A percentile compares a stretch with the other conserved stretches of the same genome.
Conservation (phyloP, 2,113 vertebrate genomes). For the Pygoscelis antarcticus region DNA sequence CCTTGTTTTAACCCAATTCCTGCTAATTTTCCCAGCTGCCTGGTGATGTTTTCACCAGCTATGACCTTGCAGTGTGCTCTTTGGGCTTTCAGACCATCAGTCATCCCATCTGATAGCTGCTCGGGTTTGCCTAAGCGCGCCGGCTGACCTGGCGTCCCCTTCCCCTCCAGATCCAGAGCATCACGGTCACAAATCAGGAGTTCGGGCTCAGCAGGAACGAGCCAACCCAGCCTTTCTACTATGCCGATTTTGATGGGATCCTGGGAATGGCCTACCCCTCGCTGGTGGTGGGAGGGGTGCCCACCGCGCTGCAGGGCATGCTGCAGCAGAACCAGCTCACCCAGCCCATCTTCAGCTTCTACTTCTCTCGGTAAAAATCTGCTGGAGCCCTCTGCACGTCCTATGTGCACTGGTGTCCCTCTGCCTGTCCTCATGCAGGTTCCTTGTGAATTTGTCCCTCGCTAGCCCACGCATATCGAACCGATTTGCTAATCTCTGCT, state of each 20-base stretch:
- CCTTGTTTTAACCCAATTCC: not conserved
- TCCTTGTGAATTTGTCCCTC: not conserved
- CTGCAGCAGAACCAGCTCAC: slow-evolving; percentile 67
- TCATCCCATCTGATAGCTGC: not conserved
- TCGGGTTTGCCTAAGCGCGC: accelerated
- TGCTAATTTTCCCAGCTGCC: not conserved
- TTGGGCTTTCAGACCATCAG: not conserved
- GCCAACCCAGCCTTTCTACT: slow-evolving; percentile 67
- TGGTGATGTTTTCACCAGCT: not conserved
- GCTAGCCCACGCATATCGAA: accelerated
- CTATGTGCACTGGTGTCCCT: not conserved
- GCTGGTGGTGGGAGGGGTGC: not conserved
- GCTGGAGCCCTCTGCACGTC: accelerated
- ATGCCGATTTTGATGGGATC: slow-evolving; percentile 68
- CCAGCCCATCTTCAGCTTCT: slow-evolving; percentile 72
- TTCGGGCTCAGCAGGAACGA: slow-evolving; percentile 76
- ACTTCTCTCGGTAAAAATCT: slow-evolving; percentile 53
- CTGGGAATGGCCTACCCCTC: slow-evolving; percentile 71
- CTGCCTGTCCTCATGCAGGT: not conserved
- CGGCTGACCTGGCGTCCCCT: not conserved
- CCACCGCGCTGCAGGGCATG: slow-evolving; percentile 43
- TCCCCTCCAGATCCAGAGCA: slow-evolving; percentile 71
- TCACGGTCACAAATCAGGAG: slow-evolving; percentile 73
- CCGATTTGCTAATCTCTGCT: not conserved
- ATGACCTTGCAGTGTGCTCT: not conserved